A percentile compares a stretch with the other conserved stretches of the same genome.
Conservation (phyloP, 2,797 vertebrate genomes). For the Salmo trutta region DNA sequence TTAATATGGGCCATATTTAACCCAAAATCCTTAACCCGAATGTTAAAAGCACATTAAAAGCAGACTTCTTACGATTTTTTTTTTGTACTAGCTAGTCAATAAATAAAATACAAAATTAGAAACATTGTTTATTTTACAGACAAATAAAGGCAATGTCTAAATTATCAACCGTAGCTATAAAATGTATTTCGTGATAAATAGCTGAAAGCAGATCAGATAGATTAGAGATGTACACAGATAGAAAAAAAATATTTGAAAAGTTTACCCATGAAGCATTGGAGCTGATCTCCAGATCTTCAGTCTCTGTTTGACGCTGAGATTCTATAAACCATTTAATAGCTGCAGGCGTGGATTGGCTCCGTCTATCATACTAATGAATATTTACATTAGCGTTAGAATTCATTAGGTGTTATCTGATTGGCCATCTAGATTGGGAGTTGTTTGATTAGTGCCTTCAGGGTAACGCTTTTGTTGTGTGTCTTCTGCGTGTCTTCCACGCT, state of each 20-base stretch:
- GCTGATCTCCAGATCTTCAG: constrained; percentile 59
- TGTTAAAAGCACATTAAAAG: background rate
- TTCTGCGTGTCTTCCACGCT: constrained; percentile 69
- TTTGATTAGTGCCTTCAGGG: constrained; percentile 82
- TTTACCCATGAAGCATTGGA: constrained; percentile 46
- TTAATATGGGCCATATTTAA: background rate
- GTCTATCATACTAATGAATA: constrained; percentile 78
- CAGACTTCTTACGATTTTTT: background rate
- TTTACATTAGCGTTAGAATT: constrained; percentile 83
- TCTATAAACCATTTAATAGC: constrained; percentile 56
- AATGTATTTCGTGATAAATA: constrained; percentile 43
- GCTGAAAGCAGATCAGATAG: constrained; percentile 30
- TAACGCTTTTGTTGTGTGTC: constrained; percentile 72
- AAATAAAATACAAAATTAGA: no score
- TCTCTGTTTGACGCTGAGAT: constrained; percentile 17
- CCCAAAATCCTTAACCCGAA: background rate
- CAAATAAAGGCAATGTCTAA: constrained; percentile 21
- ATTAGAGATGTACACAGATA: background rate
- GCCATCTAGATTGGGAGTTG: constrained; percentile 79
- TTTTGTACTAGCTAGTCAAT: background rate
- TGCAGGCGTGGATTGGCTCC: constrained; percentile 75
- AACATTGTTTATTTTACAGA: background rate
- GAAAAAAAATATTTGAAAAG: constrained; percentile 56
- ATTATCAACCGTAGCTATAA: constrained; percentile 30
- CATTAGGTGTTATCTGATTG: constrained; percentile 78